phyloP scores from a whole-genome alignment of 2,113 vertebrate genomes.

The Chrysochloris asiatica region DNA sequence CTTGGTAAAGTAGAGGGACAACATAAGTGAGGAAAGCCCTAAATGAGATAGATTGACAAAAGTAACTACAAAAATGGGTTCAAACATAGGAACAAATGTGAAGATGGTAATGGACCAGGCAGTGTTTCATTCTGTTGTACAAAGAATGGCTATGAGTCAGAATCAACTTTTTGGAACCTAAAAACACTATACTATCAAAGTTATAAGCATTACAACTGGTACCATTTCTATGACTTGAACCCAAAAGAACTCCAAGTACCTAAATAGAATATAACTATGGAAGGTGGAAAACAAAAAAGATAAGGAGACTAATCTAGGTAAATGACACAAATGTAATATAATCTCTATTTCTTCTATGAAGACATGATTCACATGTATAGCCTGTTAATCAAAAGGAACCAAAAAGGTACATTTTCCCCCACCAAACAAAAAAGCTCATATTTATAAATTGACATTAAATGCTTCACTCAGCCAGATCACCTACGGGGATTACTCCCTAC shows the following conservation, averaged over 20 bases:
- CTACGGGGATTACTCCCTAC: background rate
- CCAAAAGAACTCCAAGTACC: background rate
- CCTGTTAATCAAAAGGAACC: background rate
- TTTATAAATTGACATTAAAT: slow-evolving; percentile 55
- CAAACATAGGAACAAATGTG: too few relatives aligned
- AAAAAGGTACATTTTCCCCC: slow-evolving; percentile 27
- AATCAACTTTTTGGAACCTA: background rate
- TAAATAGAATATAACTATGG: slow-evolving; percentile 44
- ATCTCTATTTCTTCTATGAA: slow-evolving; percentile 24
- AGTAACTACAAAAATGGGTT: too few relatives aligned
- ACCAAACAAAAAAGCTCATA: slow-evolving; percentile 34
- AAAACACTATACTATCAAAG: slow-evolving; percentile 22
- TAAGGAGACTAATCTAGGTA: background rate
- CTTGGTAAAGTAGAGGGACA: too few relatives aligned
- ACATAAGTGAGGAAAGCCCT: too few relatives aligned
- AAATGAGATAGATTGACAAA: too few relatives aligned
- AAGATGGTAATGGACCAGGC: too few relatives aligned
- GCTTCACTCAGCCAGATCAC: slow-evolving; percentile 17
- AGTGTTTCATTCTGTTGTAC: too few relatives aligned
- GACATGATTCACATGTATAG: background rate
- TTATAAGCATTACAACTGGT: slow-evolving; percentile 20
- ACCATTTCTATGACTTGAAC: slow-evolving; percentile 10
- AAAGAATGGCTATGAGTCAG: too few relatives aligned
- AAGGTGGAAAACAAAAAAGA: slow-evolving; percentile 31
- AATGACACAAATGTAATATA: background rate